Evolutionary conservation across 2,888 invertebrate genomes (phyloP).

Genomic region (Nymphalis polychloros): DNA sequence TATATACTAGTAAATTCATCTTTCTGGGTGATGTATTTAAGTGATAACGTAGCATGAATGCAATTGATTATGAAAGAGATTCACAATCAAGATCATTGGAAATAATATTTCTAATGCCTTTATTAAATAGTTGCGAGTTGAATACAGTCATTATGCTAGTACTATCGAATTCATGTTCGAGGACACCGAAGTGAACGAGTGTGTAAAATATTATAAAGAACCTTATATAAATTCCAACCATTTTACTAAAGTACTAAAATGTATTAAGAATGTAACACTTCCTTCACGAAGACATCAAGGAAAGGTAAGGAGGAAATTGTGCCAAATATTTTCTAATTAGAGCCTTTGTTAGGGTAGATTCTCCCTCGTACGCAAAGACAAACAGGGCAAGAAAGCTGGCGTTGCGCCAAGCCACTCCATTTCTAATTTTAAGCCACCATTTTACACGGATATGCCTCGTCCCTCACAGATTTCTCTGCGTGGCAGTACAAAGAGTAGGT

Average conservation of each 20-base stretch:
- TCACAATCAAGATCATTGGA: no score
- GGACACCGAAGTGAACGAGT: no score
- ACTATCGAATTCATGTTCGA: no score
- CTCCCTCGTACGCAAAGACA: constrained; percentile 50
- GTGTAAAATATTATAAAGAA: no score
- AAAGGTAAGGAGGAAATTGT: constrained; percentile 24
- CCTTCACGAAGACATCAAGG: constrained; percentile 6
- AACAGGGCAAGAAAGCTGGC: constrained; percentile 60
- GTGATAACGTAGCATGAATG: no score
- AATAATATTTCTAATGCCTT: no score
- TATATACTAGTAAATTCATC: no score
- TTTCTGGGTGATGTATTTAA: no score
- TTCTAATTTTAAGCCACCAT: constrained; percentile 59
- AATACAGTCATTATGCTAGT: no score
- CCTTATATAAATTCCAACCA: no score
- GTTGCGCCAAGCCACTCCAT: constrained; percentile 56
- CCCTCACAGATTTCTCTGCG: constrained; percentile 42
- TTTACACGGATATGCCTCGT: constrained; percentile 49
- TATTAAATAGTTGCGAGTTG: no score
- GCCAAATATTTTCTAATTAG: constrained; percentile 52
- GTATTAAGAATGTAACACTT: not conserved
- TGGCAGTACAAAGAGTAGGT: constrained; percentile 39
- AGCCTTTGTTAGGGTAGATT: constrained; percentile 37
- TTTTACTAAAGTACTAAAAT: not conserved
- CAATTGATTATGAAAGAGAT: no score